Conservation (phyloP, 2,113 vertebrate species). For the Eurypyga helias region DNA sequence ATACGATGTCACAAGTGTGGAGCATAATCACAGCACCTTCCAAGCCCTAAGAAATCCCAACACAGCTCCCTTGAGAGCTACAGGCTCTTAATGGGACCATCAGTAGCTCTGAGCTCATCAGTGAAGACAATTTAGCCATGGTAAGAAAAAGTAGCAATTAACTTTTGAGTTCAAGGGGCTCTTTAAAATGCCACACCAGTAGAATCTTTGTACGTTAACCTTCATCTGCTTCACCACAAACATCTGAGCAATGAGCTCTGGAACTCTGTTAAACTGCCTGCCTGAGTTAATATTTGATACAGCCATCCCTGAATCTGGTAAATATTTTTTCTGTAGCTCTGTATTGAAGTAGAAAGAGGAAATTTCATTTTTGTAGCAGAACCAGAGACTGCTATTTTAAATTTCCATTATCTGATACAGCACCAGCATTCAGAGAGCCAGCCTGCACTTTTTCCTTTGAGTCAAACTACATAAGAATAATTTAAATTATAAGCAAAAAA, state of each 20-base stretch:
- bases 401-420: neutral
- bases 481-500: neutral
- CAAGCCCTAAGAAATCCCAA: neutral
- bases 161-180: neutral
- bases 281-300: neutral
- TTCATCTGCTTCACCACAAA: neutral
- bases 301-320: neutral
- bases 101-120: constrained; percentile 12
- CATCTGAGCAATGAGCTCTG: neutral
- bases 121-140: neutral
- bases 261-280: constrained; percentile 6
- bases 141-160: neutral
- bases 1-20: neutral
- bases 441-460: neutral
- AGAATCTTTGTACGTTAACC: neutral
- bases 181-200: neutral
- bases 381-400: neutral
- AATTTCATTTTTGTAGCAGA: neutral
- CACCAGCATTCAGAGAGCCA: neutral
- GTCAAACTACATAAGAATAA: neutral
- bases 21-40: neutral
- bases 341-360: neutral
- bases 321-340: neutral
- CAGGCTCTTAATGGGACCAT: neutral
- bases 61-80: neutral